A percentile compares a stretch with the other conserved stretches of the same genome.
Conservation (phyloP, 1,140 invertebrate species). For the Schlechtendalia chinensis region DNA sequence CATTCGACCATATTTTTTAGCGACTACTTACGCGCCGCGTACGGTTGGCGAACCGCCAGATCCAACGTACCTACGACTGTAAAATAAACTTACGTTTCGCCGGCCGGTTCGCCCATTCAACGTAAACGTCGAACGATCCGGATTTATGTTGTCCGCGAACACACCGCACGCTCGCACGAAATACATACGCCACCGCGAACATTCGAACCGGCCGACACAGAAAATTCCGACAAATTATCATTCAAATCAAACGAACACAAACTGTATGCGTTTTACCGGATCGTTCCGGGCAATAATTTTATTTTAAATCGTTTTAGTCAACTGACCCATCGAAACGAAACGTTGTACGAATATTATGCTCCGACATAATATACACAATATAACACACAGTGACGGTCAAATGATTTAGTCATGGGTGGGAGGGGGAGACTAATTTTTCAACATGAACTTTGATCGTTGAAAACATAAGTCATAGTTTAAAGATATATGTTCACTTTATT, state of each 20-base stretch:
- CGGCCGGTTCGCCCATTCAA: neutral
- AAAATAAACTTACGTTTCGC: neutral
- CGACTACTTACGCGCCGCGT: neutral
- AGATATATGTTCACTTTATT: too few relatives aligned
- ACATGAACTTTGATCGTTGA: too few relatives aligned
- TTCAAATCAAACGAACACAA: neutral
- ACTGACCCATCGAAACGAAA: too few relatives aligned
- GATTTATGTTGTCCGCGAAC: neutral
- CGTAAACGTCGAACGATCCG: neutral
- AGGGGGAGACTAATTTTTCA: too few relatives aligned
- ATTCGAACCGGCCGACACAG: neutral
- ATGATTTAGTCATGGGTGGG: too few relatives aligned
- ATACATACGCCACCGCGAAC: neutral
- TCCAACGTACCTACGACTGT: conserved; percentile 16
- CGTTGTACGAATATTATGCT: too few relatives aligned
- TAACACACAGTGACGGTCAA: too few relatives aligned
- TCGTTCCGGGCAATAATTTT: too few relatives aligned
- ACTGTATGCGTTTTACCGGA: too few relatives aligned
- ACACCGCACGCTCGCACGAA: neutral
- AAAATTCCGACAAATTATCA: neutral
- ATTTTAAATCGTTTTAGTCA: too few relatives aligned
- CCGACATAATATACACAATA: too few relatives aligned
- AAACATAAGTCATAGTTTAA: too few relatives aligned
- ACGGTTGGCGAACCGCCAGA: neutral
- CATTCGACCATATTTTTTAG: conserved; percentile 11